phyloP scores from a whole-genome alignment of 2,113 vertebrate genomes.

The Antigone vipio region DNA sequence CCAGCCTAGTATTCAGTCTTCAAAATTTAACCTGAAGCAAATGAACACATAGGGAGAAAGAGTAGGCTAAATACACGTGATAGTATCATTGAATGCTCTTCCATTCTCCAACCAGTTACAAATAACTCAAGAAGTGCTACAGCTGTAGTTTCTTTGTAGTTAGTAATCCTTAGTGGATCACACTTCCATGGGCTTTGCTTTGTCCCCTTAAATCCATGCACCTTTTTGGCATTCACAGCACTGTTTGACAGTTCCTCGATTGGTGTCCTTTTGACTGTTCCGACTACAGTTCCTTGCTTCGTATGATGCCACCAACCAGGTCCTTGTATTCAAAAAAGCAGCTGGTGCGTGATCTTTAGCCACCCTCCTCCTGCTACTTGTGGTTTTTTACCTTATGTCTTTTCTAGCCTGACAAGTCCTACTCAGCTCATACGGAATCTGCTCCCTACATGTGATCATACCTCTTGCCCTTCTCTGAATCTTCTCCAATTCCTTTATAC shows the following conservation, averaged over 20 bases:
- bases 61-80: neutral
- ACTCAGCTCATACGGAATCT: neutral
- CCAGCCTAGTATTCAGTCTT: neutral
- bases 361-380: neutral
- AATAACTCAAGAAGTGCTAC: neutral
- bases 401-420: neutral
- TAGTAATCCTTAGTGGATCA: neutral
- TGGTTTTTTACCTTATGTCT: neutral
- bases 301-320: neutral
- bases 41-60: neutral
- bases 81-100: neutral
- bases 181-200: neutral
- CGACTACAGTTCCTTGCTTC: neutral
- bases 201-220: neutral
- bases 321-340: neutral
- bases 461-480: neutral
- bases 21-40: neutral
- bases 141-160: neutral
- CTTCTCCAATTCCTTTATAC: neutral
- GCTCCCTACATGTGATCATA: neutral
- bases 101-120: neutral
- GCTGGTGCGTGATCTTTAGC: neutral
- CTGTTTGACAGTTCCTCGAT: neutral
- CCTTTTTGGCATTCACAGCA: neutral
- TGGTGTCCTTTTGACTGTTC: neutral